phyloP scores from a whole-genome alignment of 2,888 invertebrate genomes.

The Pterostichus madidus region DNA sequence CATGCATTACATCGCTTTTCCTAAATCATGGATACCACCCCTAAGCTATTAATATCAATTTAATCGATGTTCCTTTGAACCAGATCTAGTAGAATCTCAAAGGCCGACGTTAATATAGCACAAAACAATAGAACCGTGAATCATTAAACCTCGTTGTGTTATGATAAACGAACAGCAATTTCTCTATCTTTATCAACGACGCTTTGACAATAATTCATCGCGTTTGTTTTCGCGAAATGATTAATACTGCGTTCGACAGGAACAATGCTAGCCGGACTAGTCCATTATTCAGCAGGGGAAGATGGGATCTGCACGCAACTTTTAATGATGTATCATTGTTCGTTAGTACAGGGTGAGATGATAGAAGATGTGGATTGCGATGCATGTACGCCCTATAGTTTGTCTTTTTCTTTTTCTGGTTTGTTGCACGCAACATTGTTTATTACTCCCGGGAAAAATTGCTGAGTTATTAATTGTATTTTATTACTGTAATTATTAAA shows the following conservation, averaged over 20 bases:
- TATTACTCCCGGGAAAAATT: neutral
- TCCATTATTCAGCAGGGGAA: conserved; percentile 48
- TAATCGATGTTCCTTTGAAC: conserved; percentile 45
- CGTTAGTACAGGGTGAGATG: neutral
- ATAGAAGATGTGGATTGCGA: neutral
- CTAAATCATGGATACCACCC: conserved; percentile 3
- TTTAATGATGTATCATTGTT: conserved; percentile 57
- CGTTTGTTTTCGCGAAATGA: conserved; percentile 59
- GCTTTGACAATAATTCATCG: conserved; percentile 58
- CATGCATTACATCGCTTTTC: conserved; percentile 2
- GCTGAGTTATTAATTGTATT: conserved; percentile 7
- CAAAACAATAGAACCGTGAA: conserved; percentile 45
- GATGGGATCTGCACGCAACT: conserved; percentile 36
- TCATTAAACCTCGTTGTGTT: conserved; percentile 22
- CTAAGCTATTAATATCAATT: conserved; percentile 37
- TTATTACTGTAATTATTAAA: neutral
- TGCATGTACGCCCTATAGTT: neutral
- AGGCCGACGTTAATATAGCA: neutral
- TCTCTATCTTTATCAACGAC: conserved; percentile 50
- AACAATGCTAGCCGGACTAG: conserved; percentile 41
- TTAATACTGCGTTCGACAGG: conserved; percentile 58
- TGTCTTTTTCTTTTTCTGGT: neutral
- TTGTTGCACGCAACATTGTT: conserved; percentile 13
- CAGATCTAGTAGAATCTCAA: conserved; percentile 10
- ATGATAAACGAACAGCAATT: conserved; percentile 53